A percentile compares a stretch with the other conserved stretches of the same genome.
phyloP scores from a whole-genome alignment of 1,140 invertebrate species.

The Lamellibrachia luymesi region DNA sequence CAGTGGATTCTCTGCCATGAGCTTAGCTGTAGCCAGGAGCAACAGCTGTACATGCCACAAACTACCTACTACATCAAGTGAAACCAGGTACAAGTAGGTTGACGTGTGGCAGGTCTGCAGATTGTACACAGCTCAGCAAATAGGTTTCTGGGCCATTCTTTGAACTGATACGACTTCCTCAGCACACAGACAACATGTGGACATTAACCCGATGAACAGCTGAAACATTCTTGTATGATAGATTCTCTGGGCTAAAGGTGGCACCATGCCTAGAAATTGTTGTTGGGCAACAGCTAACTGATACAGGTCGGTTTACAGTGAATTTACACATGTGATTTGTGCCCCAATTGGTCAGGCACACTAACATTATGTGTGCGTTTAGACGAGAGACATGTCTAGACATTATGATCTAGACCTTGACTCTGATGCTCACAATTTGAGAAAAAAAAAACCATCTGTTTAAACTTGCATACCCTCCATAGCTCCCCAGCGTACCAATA shows the following conservation, averaged over 20 bases:
- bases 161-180: not conserved
- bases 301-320: not conserved
- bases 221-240: not conserved
- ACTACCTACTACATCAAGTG: not conserved
- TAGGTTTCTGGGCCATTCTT: not conserved
- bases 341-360: no score
- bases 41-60: not conserved
- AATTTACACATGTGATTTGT: no score
- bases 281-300: not conserved
- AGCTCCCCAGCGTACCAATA: no score
- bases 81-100: not conserved
- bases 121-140: not conserved
- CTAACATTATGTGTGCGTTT: no score
- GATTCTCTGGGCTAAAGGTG: not conserved
- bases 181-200: not conserved
- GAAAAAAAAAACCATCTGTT: no score
- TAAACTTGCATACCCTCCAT: no score
- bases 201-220: not conserved
- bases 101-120: not conserved
- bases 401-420: no score
- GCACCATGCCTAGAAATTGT: not conserved
- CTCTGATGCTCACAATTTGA: no score
- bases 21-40: not conserved
- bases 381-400: no score
- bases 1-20: not conserved